phyloP scores from a whole-genome alignment of 2,888 invertebrate genomes.

The Dendrolimus pini region DNA sequence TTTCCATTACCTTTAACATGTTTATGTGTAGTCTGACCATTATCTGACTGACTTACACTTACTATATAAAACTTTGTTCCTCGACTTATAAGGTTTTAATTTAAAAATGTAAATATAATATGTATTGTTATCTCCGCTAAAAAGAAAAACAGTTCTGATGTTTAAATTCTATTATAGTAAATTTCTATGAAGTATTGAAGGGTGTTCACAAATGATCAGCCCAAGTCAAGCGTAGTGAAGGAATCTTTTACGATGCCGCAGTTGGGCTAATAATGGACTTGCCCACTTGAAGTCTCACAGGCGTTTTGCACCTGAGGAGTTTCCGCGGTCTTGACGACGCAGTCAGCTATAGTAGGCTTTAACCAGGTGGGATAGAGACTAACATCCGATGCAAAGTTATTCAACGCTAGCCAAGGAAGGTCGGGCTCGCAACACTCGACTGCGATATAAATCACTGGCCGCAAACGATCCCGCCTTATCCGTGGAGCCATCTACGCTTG shows the following conservation, averaged over 20 bases:
- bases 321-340: not conserved
- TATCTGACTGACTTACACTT: too few species aligned
- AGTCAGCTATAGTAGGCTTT: not conserved
- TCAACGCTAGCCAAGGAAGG: not conserved
- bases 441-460: slow-evolving; percentile 1
- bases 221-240: not conserved
- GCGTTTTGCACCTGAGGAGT: not conserved
- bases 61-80: too few species aligned
- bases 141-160: too few species aligned
- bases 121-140: too few species aligned
- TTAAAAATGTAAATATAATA: too few species aligned
- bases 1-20: too few species aligned
- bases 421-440: not conserved
- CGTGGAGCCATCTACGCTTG: not conserved
- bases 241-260: not conserved
- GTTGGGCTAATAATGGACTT: not conserved
- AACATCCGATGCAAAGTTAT: not conserved
- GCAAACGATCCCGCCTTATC: not conserved
- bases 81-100: too few species aligned
- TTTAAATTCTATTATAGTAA: too few species aligned
- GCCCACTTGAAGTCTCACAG: not conserved
- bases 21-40: too few species aligned
- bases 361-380: not conserved
- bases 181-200: too few species aligned
- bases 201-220: not conserved